Conservation (phyloP, 1,140 invertebrate species). For the Aphaenogaster floridana region DNA sequence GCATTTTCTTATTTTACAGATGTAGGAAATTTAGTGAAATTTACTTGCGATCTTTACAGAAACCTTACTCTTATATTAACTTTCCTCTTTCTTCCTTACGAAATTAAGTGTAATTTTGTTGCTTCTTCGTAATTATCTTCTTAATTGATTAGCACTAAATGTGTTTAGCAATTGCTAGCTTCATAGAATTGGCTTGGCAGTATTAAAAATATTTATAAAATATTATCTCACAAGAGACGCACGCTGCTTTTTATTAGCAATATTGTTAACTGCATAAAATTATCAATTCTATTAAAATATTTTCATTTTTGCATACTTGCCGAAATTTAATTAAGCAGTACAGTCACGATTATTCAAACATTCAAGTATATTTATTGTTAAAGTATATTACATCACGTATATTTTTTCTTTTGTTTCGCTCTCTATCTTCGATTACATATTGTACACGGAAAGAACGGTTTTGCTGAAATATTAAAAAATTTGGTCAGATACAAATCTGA, state of each 20-base stretch:
- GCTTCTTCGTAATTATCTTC: constrained; percentile 14
- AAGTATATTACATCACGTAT: not conserved
- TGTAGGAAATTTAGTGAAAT: not conserved
- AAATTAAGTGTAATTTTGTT: constrained; percentile 4
- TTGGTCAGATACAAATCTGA: too few species aligned
- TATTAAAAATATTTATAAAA: constrained; percentile 1
- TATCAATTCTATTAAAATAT: not conserved
- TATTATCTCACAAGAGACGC: not conserved
- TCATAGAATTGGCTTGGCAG: not conserved
- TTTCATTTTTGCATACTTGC: not conserved
- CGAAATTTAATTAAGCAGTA: not conserved
- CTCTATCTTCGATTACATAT: not conserved
- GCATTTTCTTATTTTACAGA: not conserved
- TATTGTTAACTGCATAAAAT: not conserved
- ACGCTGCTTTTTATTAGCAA: not conserved
- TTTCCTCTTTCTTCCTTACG: not conserved
- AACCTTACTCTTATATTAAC: constrained; percentile 10
- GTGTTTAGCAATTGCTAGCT: not conserved
- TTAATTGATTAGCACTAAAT: constrained; percentile 5
- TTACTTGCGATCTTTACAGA: not conserved
- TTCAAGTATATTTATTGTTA: not conserved
- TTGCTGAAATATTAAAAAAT: too few species aligned
- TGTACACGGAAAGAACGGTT: too few species aligned
- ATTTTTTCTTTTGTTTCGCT: not conserved
- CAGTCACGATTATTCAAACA: not conserved